Conservation (phyloP, 2,888 invertebrate genomes). For the Clostera curtula region DNA sequence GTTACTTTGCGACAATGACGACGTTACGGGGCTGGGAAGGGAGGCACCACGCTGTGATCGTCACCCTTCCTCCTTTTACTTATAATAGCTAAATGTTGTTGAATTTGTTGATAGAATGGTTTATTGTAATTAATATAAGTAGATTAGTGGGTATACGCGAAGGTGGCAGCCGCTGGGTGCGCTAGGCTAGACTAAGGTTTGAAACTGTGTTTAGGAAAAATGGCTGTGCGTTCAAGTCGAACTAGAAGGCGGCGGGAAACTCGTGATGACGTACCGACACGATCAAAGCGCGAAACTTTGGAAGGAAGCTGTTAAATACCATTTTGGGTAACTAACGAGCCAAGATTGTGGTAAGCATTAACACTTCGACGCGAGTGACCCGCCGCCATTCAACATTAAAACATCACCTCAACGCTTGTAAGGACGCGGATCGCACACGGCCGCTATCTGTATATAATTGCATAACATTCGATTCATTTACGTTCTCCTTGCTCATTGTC, state of each 20-base stretch:
- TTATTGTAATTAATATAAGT: conserved; percentile 61
- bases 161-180: conserved; percentile 55
- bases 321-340: too few relatives aligned
- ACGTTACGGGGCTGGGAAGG: too few relatives aligned
- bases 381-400: conserved; percentile 57
- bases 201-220: conserved; percentile 61
- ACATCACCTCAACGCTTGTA: conserved; percentile 34
- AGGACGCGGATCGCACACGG: conserved; percentile 40
- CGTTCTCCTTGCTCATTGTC: conserved; percentile 72
- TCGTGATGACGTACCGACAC: too few relatives aligned
- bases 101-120: conserved; percentile 72
- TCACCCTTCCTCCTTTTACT: conserved; percentile 53
- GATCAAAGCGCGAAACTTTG: too few relatives aligned
- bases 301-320: too few relatives aligned
- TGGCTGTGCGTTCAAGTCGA: conserved; percentile 67
- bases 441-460: conserved; percentile 65
- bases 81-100: conserved; percentile 74
- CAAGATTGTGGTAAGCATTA: too few relatives aligned
- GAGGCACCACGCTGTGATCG: conserved; percentile 25
- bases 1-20: too few relatives aligned
- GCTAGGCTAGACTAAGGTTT: conserved; percentile 52
- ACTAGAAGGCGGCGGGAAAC: too few relatives aligned
- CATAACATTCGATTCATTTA: conserved; percentile 69
- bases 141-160: conserved; percentile 55
- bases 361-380: too few relatives aligned